Conservation (phyloP, 2,888 invertebrate genomes). For the Aporophyla lueneburgensis region DNA sequence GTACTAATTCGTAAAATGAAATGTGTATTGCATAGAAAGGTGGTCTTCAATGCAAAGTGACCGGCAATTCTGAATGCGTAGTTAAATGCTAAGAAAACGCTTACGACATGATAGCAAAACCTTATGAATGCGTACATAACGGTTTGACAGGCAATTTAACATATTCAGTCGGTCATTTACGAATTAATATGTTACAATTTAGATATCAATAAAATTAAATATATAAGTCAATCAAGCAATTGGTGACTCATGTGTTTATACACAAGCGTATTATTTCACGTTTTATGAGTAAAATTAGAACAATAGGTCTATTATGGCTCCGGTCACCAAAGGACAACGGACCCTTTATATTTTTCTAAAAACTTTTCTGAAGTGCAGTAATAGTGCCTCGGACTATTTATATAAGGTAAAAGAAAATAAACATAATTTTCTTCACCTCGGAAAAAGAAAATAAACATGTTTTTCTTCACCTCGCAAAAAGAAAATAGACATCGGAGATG, state of each 20-base stretch:
- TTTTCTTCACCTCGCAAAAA: neutral
- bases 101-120: conserved; percentile 26
- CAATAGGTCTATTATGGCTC: neutral
- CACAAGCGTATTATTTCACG: neutral
- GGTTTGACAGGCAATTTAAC: neutral
- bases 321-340: neutral
- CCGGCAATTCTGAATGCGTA: neutral
- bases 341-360: neutral
- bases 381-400: neutral
- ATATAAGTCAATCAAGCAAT: neutral
- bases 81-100: conserved; percentile 9
- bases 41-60: conserved; percentile 19
- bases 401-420: neutral
- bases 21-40: conserved; percentile 10
- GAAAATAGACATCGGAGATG: no score
- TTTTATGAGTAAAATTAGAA: neutral
- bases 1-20: conserved; percentile 23
- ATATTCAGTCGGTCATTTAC: neutral
- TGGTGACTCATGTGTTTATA: neutral
- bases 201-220: neutral
- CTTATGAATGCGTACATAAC: neutral
- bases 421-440: neutral
- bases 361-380: neutral
- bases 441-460: no score
- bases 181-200: neutral